A percentile compares a stretch with the other conserved stretches of the same genome.
Conservation (phyloP, 2,888 invertebrate genomes). For the Liposcelis brunnea region DNA sequence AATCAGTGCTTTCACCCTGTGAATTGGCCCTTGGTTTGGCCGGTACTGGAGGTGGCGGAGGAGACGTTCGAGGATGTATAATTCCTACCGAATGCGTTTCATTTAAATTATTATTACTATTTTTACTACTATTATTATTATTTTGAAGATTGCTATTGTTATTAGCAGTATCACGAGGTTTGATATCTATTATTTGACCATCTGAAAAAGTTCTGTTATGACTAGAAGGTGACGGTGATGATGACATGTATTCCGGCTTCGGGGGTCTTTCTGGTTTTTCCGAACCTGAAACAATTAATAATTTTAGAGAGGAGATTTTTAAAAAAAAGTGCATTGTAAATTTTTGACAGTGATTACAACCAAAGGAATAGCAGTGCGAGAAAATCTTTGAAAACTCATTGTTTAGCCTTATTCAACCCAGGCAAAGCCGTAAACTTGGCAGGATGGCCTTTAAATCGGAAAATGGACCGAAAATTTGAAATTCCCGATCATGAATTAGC, state of each 20-base stretch:
- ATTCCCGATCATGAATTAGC: too few relatives aligned
- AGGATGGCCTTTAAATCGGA: too few relatives aligned
- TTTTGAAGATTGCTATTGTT: background rate
- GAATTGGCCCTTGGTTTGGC: conserved; percentile 6
- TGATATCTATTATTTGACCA: conserved; percentile 19
- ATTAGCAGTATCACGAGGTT: conserved; percentile 1
- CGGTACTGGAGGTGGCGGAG: conserved; percentile 6
- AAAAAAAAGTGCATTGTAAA: too few relatives aligned
- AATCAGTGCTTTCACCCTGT: conserved; percentile 7
- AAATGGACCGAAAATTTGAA: too few relatives aligned
- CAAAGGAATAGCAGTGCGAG: too few relatives aligned
- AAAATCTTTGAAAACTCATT: too few relatives aligned
- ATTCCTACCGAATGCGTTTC: background rate
- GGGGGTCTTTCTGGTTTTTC: conserved; percentile 18
- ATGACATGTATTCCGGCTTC: conserved; percentile 17
- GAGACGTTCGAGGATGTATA: conserved; percentile 3
- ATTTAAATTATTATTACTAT: background rate
- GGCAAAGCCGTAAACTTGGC: too few relatives aligned
- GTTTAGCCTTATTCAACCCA: too few relatives aligned
- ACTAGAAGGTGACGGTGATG: conserved; percentile 15
- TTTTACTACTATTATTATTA: background rate
- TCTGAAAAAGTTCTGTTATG: conserved; percentile 19
- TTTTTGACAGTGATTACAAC: too few relatives aligned
- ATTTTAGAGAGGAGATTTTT: too few relatives aligned
- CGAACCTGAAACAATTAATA: background rate